Evolutionary conservation across 2,888 invertebrate genomes (phyloP).

Genomic region (Alloplasta piceator): DNA sequence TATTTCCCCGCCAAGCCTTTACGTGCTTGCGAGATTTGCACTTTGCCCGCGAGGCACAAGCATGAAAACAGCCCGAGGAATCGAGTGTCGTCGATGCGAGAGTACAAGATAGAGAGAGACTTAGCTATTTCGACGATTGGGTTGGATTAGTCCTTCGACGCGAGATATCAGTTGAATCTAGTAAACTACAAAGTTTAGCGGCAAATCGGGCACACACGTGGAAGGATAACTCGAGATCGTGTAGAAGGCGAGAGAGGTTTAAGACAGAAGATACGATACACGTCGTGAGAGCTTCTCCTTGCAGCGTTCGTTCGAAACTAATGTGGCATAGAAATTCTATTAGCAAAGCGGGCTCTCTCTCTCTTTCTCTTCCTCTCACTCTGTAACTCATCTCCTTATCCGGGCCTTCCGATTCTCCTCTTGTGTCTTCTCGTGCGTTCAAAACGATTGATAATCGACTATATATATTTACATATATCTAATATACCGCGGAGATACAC

Average conservation of each 20-base stretch:
- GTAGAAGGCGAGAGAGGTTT: background rate
- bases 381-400: constrained; percentile 15
- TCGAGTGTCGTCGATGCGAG: background rate
- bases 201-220: constrained; percentile 2
- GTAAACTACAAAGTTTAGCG: constrained; percentile 2
- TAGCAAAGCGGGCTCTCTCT: background rate
- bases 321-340: constrained; percentile 26
- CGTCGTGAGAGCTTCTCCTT: background rate
- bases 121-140: constrained; percentile 28
- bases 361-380: background rate
- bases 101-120: background rate
- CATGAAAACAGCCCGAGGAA: constrained; percentile 3
- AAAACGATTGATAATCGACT: constrained; percentile 6
- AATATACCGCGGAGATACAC: background rate
- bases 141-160: constrained; percentile 31
- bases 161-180: background rate
- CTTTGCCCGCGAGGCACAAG: constrained; percentile 33
- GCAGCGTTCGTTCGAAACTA: constrained; percentile 5
- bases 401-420: constrained; percentile 1
- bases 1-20: constrained; percentile 55
- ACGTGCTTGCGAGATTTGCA: constrained; percentile 51
- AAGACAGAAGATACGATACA: background rate
- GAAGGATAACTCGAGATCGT: constrained; percentile 2
- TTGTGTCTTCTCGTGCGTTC: background rate
- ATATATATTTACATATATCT: constrained; percentile 10